These are phyloP conservation scores for Ramazzottius varieornatus DNA, from an alignment of 2,888 invertebrate species.

Conservation along the genomic window DNA sequence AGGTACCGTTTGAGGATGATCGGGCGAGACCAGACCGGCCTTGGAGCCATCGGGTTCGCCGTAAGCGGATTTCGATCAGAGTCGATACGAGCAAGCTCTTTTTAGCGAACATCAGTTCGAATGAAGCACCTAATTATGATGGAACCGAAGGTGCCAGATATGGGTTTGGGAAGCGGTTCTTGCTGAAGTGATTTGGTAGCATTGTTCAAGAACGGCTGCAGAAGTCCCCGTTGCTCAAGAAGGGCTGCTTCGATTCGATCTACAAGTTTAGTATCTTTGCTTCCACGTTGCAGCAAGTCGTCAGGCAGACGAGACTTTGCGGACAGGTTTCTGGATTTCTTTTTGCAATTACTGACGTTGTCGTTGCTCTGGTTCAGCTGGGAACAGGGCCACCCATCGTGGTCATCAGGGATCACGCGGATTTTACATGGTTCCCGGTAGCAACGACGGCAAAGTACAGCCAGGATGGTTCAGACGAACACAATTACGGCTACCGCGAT, in stretches of 20 bases:
- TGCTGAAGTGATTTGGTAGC: neutral
- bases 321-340: constrained; percentile 12
- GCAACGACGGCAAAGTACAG: constrained; percentile 23
- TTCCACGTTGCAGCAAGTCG: constrained; percentile 29
- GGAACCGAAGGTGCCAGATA: neutral
- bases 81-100: neutral
- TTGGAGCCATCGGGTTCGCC: neutral
- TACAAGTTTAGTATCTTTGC: constrained; percentile 61
- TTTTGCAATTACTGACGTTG: constrained; percentile 5
- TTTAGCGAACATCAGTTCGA: neutral
- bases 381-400: constrained; percentile 5
- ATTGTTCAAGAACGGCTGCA: neutral
- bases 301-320: constrained; percentile 29
- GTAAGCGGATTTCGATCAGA: neutral
- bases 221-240: constrained; percentile 41
- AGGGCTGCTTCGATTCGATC: constrained; percentile 79
- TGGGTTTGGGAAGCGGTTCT: neutral
- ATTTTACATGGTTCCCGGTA: constrained; percentile 26
- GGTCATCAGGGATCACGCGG: constrained; percentile 14
- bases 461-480: constrained; percentile 29
- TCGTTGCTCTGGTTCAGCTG: constrained; percentile 5
- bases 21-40: neutral
- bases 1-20: too few relatives aligned
- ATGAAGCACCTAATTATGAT: neutral
- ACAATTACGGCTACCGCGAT: constrained; percentile 23